A percentile compares a stretch with the other conserved stretches of the same genome.
Evolutionary conservation across 1,140 invertebrate genomes (phyloP).

Genomic region (Cyclina sinensis): DNA sequence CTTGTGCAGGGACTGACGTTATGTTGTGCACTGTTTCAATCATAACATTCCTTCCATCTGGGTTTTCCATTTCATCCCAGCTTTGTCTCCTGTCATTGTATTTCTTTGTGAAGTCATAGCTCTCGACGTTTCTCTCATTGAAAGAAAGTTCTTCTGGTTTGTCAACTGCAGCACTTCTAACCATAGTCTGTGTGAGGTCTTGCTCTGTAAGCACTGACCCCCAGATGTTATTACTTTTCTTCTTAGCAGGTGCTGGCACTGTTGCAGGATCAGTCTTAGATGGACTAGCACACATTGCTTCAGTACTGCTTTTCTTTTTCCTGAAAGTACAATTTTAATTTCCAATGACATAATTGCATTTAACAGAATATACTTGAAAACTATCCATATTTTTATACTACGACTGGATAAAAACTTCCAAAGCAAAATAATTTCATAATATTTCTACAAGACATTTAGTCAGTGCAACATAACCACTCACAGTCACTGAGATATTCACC

Average conservation of each 20-base stretch:
- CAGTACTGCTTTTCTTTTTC: background rate
- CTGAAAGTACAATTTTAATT: constrained; percentile 2
- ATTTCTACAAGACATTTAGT: no score
- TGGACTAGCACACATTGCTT: background rate
- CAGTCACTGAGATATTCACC: constrained; percentile 17
- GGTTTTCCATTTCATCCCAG: constrained; percentile 32
- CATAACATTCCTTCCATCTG: constrained; percentile 1
- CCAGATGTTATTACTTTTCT: constrained; percentile 78
- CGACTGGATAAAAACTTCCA: no score
- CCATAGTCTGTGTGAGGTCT: constrained; percentile 71
- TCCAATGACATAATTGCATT: no score
- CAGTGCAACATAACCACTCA: no score
- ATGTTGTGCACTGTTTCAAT: background rate
- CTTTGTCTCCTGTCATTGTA: constrained; percentile 67
- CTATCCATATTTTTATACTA: no score
- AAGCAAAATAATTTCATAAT: no score
- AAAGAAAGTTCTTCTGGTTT: constrained; percentile 40
- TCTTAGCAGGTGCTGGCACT: background rate
- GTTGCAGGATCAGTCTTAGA: background rate
- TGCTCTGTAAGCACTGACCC: constrained; percentile 78
- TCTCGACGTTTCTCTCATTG: constrained; percentile 75
- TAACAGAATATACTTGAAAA: no score
- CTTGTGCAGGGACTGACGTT: background rate
- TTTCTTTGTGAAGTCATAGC: constrained; percentile 78
- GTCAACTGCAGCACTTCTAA: constrained; percentile 73